Evolutionary conservation across 2,797 vertebrate genomes (phyloP), one percentile per base, ranked within the genome.

Genomic region (Falco novaeseelandiae): DNA sequence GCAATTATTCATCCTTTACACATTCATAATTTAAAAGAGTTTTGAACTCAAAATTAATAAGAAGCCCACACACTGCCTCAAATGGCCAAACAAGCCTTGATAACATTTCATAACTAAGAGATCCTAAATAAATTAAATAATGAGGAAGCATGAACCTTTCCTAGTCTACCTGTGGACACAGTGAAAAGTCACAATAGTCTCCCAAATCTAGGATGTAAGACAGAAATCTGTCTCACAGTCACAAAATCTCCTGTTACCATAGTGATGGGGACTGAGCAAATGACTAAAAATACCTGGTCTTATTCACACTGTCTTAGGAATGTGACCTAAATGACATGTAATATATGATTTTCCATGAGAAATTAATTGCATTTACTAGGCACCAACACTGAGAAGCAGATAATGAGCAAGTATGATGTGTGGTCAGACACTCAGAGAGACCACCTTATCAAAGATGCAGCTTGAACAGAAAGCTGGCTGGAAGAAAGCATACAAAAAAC

Each of bases 271-370:
- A 97, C 86, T 79, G 92, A 95, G 86, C 70, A 96, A 92, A 92
- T 0, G 85, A 86, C 95, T 98, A 97, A 98, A 98, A 98, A 98
- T 98, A 98, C 61, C 93, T 96, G 95, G 90, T 96, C 44, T 94
- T 93, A 92, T 94, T 93, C 87, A 96, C 83, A 78, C 59, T 94
- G 92, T 95, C 96, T 98, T 83, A 94, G 88, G 91, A 97, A 96
- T 97, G 69, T 94, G 96, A 97, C 95, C 96, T 87, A 97, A 93
- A 94, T 86, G 93, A 84, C 94, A 95, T 29, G 8, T 62, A 89
- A 89, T 63, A 61, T 46, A 89, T 51, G 70, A 49, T 71, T 83
- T 96, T 79, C 65, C 83, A 67, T 13, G n/a, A 79, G 32, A 97
- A 95, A 91, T 63, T 94, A 90, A 94, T 96, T 92, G 73, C 65